A percentile compares a stretch with the other conserved stretches of the same genome.
Evolutionary conservation across 2,797 vertebrate species (phyloP).

Genomic region (Tokudaia muenninki): DNA sequence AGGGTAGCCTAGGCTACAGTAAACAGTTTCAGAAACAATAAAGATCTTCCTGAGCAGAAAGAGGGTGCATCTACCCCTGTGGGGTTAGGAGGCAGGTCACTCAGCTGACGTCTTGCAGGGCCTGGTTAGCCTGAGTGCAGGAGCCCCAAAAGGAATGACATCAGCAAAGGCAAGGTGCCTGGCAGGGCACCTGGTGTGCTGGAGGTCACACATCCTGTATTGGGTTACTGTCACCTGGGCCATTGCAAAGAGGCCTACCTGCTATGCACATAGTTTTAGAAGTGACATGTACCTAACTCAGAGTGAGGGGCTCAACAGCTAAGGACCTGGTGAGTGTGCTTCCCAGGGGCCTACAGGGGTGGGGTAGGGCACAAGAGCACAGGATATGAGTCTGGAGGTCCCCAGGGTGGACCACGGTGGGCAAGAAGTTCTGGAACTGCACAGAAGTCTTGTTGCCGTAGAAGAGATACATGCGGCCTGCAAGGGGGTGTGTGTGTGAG

Average conservation of each 20-base stretch:
- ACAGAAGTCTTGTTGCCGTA: conserved; percentile 97
- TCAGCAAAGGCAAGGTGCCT: too few species aligned
- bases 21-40: not conserved
- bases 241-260: not conserved
- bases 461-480: conserved; percentile 97
- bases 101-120: not conserved
- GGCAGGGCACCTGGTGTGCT: not conserved
- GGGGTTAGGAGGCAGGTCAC: not conserved
- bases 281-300: not conserved
- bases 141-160: rapidly evolving
- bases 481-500: not conserved
- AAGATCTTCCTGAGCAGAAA: not conserved
- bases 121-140: too few species aligned
- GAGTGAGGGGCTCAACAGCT: too few species aligned
- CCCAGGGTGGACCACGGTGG: conserved; percentile 92
- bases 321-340: not conserved
- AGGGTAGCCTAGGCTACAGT: not conserved
- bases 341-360: not conserved
- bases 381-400: conserved; percentile 96
- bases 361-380: not conserved
- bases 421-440: conserved; percentile 94
- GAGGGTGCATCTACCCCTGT: not conserved
- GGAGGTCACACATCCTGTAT: not conserved
- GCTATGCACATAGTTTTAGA: not conserved
- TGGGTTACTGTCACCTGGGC: not conserved